A percentile compares a stretch with the other conserved stretches of the same genome.
Conservation (phyloP, 2,113 vertebrate species). For the Rhadina sibilatrix region DNA sequence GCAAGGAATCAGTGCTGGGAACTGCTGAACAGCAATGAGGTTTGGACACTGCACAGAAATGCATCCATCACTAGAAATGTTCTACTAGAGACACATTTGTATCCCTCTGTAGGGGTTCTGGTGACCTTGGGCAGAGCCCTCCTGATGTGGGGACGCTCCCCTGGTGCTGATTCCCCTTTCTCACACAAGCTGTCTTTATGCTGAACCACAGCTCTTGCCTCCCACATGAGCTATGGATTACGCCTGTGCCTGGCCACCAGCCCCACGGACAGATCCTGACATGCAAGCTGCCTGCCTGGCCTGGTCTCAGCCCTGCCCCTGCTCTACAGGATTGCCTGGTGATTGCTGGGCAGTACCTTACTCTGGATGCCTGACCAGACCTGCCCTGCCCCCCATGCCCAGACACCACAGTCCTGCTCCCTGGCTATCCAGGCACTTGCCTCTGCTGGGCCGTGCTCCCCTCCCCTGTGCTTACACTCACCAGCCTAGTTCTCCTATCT, state of each 20-base stretch:
- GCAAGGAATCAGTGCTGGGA: background rate
- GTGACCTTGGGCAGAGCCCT: background rate
- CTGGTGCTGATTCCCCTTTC: background rate
- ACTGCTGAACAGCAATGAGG: background rate
- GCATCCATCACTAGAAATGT: background rate
- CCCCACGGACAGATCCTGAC: background rate
- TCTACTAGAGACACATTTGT: background rate
- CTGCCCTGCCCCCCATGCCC: background rate
- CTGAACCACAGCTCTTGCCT: background rate
- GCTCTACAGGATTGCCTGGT: background rate
- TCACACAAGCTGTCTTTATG: background rate
- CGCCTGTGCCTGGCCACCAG: background rate
- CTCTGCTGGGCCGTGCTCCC: background rate
- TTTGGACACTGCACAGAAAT: background rate
- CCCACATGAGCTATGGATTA: accelerated
- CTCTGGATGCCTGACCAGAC: background rate
- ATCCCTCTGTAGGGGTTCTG: background rate
- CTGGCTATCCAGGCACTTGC: background rate
- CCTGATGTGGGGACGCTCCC: background rate
- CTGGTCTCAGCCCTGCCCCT: background rate
- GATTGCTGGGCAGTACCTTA: background rate
- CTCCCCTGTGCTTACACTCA: background rate
- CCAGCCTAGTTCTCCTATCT: background rate
- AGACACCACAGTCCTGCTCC: background rate
- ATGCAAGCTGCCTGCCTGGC: background rate